These are phyloP conservation scores for Podarcis muralis DNA, from an alignment of 2,113 vertebrate species.

Conservation along the genomic window DNA sequence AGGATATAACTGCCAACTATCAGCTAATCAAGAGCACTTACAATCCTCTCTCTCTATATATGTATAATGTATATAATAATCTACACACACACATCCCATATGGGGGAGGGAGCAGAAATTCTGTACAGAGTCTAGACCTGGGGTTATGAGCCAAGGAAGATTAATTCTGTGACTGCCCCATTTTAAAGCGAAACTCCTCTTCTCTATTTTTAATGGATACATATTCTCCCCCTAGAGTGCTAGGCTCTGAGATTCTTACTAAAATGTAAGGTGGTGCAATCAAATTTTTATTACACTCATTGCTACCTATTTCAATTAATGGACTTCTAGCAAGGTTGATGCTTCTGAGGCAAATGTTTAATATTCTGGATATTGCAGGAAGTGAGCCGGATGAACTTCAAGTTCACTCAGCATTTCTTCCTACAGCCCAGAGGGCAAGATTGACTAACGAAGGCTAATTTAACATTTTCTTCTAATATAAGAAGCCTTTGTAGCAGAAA, in stretches of 20 bases:
- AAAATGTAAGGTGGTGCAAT: background rate
- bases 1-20: background rate
- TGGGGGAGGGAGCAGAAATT: background rate
- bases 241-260: slow-evolving; percentile 13
- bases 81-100: background rate
- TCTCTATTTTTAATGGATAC: slow-evolving; percentile 1
- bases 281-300: background rate
- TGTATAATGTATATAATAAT: background rate
- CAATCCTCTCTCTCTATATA: too few relatives aligned
- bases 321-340: slow-evolving; percentile 2
- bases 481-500: slow-evolving; percentile 17
- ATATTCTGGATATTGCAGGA: slow-evolving; percentile 43
- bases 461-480: slow-evolving; percentile 44
- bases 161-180: background rate
- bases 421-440: slow-evolving; percentile 26
- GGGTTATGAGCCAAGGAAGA: background rate
- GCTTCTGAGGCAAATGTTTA: slow-evolving; percentile 45
- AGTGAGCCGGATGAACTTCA: slow-evolving; percentile 30
- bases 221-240: background rate
- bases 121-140: background rate
- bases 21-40: background rate
- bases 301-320: slow-evolving; percentile 21
- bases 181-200: slow-evolving; percentile 7
- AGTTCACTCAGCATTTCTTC: background rate
- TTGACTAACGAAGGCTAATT: slow-evolving; percentile 44